Conservation (phyloP, 2,797 vertebrate genomes). For the Sebastes wilsoni region DNA sequence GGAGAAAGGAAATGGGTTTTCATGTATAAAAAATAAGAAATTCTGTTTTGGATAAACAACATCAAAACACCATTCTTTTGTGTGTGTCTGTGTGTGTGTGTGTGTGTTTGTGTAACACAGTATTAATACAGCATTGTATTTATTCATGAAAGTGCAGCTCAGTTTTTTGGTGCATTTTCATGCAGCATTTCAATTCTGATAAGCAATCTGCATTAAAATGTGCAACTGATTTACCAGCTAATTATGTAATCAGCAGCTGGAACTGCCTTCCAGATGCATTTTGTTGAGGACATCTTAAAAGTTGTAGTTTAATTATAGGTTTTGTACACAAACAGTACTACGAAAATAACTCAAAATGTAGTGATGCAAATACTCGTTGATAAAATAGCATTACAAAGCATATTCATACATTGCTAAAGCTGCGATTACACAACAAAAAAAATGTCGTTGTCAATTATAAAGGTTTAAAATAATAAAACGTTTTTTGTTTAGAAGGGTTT, state of each 20-base stretch:
- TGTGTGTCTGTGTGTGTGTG: not conserved
- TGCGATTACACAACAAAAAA: not conserved
- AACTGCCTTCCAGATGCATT: not conserved
- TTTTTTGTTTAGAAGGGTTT: not conserved
- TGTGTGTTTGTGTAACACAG: conserved; percentile 18
- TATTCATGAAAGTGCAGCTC: not conserved
- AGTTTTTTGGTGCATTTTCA: not conserved
- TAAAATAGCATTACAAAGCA: not conserved
- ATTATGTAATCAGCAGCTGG: conserved; percentile 4
- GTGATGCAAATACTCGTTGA: not conserved
- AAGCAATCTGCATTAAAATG: not conserved
- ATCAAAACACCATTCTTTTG: conserved; percentile 28
- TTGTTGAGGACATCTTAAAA: not conserved
- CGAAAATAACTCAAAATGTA: not conserved
- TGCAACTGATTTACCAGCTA: not conserved
- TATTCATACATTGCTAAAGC: not conserved
- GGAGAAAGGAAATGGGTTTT: conserved; percentile 24
- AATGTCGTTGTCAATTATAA: not conserved
- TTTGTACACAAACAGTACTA: not conserved
- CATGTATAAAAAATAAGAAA: conserved; percentile 16
- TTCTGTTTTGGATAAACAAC: conserved; percentile 43
- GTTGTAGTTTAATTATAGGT: not conserved
- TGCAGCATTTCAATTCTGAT: not conserved
- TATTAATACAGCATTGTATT: conserved; percentile 3
- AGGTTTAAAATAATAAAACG: not conserved